Conservation (phyloP, 2,113 vertebrate species). For the Panthera leo region DNA sequence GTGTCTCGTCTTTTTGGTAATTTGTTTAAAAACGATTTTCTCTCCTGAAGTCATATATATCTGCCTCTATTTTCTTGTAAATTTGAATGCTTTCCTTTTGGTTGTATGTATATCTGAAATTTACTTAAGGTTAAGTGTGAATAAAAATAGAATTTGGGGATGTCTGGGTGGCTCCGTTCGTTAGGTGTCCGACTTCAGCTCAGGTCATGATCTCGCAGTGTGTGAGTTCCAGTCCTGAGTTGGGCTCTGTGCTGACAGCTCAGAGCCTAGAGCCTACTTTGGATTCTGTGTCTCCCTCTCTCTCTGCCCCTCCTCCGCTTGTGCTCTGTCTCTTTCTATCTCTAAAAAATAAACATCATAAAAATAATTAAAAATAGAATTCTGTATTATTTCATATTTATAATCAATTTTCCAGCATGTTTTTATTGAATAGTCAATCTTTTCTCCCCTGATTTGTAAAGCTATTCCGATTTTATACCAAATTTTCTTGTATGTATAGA, state of each 20-base stretch:
- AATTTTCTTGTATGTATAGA: not conserved
- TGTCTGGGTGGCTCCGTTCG: too few species aligned
- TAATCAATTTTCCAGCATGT: not conserved
- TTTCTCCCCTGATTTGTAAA: not conserved
- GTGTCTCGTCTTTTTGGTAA: not conserved
- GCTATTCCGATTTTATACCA: not conserved
- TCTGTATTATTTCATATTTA: not conserved
- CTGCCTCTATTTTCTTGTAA: not conserved
- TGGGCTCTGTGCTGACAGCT: too few species aligned
- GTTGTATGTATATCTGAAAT: not conserved
- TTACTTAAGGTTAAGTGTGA: not conserved
- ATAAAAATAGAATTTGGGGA: conserved; percentile 14
- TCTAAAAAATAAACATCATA: not conserved
- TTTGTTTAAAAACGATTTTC: not conserved
- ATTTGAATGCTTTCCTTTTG: not conserved
- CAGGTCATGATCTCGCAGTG: too few species aligned
- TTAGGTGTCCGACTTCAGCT: too few species aligned
- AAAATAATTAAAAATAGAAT: not conserved
- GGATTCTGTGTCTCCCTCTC: too few species aligned
- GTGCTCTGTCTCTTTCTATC: too few species aligned
- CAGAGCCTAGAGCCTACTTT: too few species aligned
- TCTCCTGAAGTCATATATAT: not conserved
- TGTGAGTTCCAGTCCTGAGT: too few species aligned
- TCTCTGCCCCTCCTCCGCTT: too few species aligned
- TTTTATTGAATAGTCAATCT: not conserved